Evolutionary conservation across 2,888 invertebrate species (phyloP).

Genomic region (Rhynchonema sp.): DNA sequence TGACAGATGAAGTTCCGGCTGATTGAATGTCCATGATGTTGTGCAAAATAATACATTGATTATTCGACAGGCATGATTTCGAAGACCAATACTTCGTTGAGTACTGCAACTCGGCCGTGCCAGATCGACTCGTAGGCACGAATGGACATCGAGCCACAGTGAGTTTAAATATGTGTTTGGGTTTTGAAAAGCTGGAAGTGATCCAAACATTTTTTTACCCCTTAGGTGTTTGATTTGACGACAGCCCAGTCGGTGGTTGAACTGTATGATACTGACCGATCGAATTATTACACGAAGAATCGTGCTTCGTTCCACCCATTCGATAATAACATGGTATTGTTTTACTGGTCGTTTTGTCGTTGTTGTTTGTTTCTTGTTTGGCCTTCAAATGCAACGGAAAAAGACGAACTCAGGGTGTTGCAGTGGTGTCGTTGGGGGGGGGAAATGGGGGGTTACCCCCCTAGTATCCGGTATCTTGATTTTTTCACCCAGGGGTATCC

Average conservation of each 20-base stretch:
- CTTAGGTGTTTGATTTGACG: slow-evolving; percentile 60
- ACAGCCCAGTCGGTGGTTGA: slow-evolving; percentile 54
- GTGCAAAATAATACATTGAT: too few relatives aligned
- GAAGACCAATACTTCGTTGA: slow-evolving; percentile 73
- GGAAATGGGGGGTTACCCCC: too few relatives aligned
- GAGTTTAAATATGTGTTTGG: neutral
- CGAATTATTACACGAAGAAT: slow-evolving; percentile 81
- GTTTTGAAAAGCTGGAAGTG: too few relatives aligned
- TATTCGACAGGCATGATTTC: slow-evolving; percentile 49
- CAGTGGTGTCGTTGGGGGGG: too few relatives aligned
- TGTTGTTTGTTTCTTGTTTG: neutral
- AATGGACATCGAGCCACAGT: slow-evolving; percentile 51
- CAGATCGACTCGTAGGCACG: slow-evolving; percentile 73
- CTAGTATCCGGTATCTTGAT: too few relatives aligned
- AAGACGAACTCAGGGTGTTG: too few relatives aligned
- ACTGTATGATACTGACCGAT: slow-evolving; percentile 52
- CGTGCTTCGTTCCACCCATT: slow-evolving; percentile 78
- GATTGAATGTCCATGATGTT: too few relatives aligned
- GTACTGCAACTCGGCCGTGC: slow-evolving; percentile 57
- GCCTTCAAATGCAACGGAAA: too few relatives aligned
- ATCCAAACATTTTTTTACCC: neutral
- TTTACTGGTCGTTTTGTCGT: neutral
- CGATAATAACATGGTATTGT: slow-evolving; percentile 43
- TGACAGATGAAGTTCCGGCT: too few relatives aligned
- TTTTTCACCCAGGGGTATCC: too few relatives aligned